Conservation (phyloP, 2,888 invertebrate genomes). For the Tortrix viridana region DNA sequence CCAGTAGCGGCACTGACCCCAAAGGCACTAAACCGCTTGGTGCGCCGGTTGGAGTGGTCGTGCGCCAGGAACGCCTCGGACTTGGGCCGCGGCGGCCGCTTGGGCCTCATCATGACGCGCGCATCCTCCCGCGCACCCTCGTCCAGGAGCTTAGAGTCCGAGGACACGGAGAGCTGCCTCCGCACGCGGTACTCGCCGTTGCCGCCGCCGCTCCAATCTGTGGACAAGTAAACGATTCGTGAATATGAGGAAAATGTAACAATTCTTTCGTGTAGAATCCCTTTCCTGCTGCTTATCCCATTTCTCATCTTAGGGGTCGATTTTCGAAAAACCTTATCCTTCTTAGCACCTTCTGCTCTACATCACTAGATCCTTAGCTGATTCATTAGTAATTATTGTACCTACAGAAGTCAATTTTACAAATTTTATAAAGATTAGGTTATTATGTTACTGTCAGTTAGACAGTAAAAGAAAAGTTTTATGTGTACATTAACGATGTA, state of each 20-base stretch:
- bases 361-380: too few relatives aligned
- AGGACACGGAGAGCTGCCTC: slow-evolving; percentile 95
- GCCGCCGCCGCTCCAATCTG: slow-evolving; percentile 91
- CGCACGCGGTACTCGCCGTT: slow-evolving; percentile 93
- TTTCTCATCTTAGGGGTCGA: too few relatives aligned
- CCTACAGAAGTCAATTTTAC: too few relatives aligned
- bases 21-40: slow-evolving; percentile 98
- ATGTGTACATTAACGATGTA: too few relatives aligned
- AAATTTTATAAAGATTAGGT: too few relatives aligned
- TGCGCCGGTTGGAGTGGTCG: slow-evolving; percentile 90
- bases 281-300: too few relatives aligned
- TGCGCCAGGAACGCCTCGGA: slow-evolving; percentile 95
- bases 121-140: slow-evolving; percentile 95
- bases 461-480: too few relatives aligned
- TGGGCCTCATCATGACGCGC: slow-evolving; percentile 94
- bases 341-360: too few relatives aligned
- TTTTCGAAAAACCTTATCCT: too few relatives aligned
- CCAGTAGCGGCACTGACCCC: slow-evolving; percentile 93
- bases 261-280: too few relatives aligned
- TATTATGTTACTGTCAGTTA: too few relatives aligned
- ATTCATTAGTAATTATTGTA: too few relatives aligned
- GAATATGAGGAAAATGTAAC: neutral
- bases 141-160: slow-evolving; percentile 95
- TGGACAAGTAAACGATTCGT: slow-evolving; percentile 47
- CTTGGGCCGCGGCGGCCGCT: slow-evolving; percentile 97